Evolutionary conservation across 2,888 invertebrate genomes (phyloP).

Genomic region (Caenorhabditis imperialis): DNA sequence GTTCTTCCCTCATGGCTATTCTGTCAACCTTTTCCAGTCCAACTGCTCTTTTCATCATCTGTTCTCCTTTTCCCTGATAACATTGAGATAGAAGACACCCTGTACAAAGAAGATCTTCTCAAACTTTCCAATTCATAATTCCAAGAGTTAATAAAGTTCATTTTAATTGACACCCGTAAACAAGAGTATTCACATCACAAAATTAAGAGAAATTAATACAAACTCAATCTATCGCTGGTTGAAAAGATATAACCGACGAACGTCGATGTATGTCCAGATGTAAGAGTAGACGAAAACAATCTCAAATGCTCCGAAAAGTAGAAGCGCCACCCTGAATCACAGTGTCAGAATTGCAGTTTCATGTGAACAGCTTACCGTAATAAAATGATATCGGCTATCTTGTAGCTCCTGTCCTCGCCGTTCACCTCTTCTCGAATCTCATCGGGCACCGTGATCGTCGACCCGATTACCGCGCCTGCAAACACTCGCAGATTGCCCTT

Average conservation of each 20-base stretch:
- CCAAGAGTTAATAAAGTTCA: too few relatives aligned
- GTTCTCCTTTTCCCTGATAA: too few relatives aligned
- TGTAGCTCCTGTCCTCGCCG: conserved; percentile 50
- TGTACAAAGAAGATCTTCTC: neutral
- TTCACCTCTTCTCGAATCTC: conserved; percentile 53
- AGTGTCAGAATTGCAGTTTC: neutral
- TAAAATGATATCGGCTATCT: conserved; percentile 50
- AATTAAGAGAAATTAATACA: too few relatives aligned
- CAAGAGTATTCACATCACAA: too few relatives aligned
- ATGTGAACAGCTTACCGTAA: conserved; percentile 17
- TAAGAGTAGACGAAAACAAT: conserved; percentile 51
- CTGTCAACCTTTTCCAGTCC: too few relatives aligned
- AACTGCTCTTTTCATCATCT: too few relatives aligned
- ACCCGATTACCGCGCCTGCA: conserved; percentile 51
- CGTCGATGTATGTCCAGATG: conserved; percentile 47
- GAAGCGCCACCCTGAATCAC: conserved; percentile 30
- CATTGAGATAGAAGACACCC: too few relatives aligned
- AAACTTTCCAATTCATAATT: too few relatives aligned
- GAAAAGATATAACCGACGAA: conserved; percentile 43
- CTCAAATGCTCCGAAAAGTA: conserved; percentile 36
- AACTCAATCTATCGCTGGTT: conserved; percentile 39
- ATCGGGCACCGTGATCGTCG: conserved; percentile 51
- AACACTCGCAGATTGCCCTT: conserved; percentile 8
- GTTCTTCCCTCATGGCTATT: too few relatives aligned
- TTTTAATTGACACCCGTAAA: too few relatives aligned